Evolutionary conservation across 2,113 vertebrate genomes (phyloP), one percentile per base, ranked within the genome.

Genomic region (Dissostichus mawsoni): DNA sequence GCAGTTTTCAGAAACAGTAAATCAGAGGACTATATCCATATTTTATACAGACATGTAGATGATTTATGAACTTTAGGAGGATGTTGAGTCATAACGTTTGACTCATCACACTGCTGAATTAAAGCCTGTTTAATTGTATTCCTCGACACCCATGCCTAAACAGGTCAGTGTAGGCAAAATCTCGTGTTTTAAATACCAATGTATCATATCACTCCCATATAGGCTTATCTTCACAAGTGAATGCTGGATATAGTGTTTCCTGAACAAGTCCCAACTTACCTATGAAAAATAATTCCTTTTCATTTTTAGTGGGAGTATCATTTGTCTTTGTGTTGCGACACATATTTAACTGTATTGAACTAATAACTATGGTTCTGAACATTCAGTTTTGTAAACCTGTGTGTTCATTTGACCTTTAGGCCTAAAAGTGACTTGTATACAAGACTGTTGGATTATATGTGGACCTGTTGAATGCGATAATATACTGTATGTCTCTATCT

Each of bases 261-360:
- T 58, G 52, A 69, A 81, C 78, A 87, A 86, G 88, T 51, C 74
- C 23, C 11, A 55, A 65, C 76, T 16, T 41, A 8, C 36, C 5
- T 4, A 52, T 1, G 18, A 2, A 44, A 12, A 1, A 17, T 51
- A 5, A 6, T 55, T 14, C 23, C 59, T 59, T 52, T 16, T 45
- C 18, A 17, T 65, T 59, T 57, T 5, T 3, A 16, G 8, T n/a
- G 33, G 16, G 33, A 78, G 56, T 23, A 29, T 69, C 36, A 70
- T 1, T 20, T n/a, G 62, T 25, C 11, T 25, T 51, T 8, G 16
- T 51, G 50, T 16, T 51, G 17, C 50, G 17, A 51, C 50, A 51
- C 16, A 51, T 17, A 17, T 7, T 14, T 8, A 51, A 16, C 6
- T 14, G 50, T 18, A 18, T 51, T 51, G 14, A 14, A 18, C 17